A percentile compares a stretch with the other conserved stretches of the same genome.
Evolutionary conservation across 2,797 vertebrate genomes (phyloP).

Genomic region (Zenarchopterus dispar): DNA sequence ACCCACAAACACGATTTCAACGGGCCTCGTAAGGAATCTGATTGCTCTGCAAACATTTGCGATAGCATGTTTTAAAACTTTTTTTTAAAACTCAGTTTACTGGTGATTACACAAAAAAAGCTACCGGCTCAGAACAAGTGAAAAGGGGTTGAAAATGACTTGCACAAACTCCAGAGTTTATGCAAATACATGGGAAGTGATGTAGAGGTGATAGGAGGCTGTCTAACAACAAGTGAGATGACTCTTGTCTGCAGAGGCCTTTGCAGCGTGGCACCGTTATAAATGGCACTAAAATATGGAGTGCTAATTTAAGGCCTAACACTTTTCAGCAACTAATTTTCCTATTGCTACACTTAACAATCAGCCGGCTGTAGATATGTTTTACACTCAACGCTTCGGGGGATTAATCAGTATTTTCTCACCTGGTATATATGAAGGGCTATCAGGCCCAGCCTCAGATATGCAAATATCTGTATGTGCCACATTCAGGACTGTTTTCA

Average conservation of each 20-base stretch:
- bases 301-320: slow-evolving; percentile 83
- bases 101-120: neutral
- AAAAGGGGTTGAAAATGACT: slow-evolving; percentile 3
- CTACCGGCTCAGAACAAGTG: slow-evolving; percentile 24
- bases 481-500: slow-evolving; percentile 12
- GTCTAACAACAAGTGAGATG: slow-evolving; percentile 78
- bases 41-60: neutral
- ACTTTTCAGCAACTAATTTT: slow-evolving; percentile 74
- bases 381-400: slow-evolving; percentile 64
- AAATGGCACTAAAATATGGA: slow-evolving; percentile 83
- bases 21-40: slow-evolving; percentile 21
- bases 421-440: slow-evolving; percentile 67
- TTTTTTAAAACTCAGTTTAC: neutral
- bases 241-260: slow-evolving; percentile 66
- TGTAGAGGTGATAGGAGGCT: slow-evolving; percentile 62
- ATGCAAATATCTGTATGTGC: slow-evolving; percentile 51
- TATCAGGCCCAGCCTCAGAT: slow-evolving; percentile 57
- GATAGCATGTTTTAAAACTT: neutral
- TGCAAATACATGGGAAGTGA: slow-evolving; percentile 61
- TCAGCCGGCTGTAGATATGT: slow-evolving; percentile 77
- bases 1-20: slow-evolving; percentile 8
- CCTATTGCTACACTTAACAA: slow-evolving; percentile 75
- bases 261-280: slow-evolving; percentile 63
- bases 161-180: slow-evolving; percentile 27
- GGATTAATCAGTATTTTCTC: slow-evolving; percentile 81